phyloP scores from a whole-genome alignment of 2,113 vertebrate species.

The Actenoides lindsayi region DNA sequence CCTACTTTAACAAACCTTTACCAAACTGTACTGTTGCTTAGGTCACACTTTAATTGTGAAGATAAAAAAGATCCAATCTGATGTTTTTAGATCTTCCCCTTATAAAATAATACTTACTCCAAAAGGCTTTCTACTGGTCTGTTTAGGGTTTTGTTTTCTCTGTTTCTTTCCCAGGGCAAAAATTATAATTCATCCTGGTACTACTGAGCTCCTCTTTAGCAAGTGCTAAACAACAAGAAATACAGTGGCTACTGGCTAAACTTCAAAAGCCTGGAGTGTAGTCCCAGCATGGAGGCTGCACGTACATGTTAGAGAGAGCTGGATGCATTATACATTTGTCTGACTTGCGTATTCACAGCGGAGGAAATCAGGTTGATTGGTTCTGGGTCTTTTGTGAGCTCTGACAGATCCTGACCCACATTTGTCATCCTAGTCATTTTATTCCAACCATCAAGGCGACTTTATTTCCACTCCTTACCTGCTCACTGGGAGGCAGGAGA shows the following conservation, averaged over 20 bases:
- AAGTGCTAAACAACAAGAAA: conserved; percentile 29
- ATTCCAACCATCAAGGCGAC: neutral
- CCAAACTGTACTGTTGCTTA: neutral
- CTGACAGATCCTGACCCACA: neutral
- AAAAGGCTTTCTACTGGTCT: neutral
- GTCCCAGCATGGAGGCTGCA: conserved; percentile 14
- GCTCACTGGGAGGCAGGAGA: neutral
- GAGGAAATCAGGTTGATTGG: conserved; percentile 37
- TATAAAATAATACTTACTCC: neutral
- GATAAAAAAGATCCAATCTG: neutral
- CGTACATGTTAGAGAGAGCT: neutral
- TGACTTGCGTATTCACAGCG: neutral
- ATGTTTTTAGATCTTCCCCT: neutral
- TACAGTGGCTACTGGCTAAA: conserved; percentile 28
- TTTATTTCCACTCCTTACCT: neutral
- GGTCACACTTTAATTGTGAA: neutral
- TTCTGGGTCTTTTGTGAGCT: conserved; percentile 1
- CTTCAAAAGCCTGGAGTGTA: conserved; percentile 47
- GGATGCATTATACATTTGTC: neutral
- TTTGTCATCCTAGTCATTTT: conserved; percentile 27
- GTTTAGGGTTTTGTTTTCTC: conserved; percentile 31
- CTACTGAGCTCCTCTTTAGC: neutral
- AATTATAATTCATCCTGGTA: conserved; percentile 16
- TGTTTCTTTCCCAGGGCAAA: conserved; percentile 51
- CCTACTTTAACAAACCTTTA: neutral